phyloP scores from a whole-genome alignment of 2,888 invertebrate genomes.

The Micoletzkya japonica region DNA sequence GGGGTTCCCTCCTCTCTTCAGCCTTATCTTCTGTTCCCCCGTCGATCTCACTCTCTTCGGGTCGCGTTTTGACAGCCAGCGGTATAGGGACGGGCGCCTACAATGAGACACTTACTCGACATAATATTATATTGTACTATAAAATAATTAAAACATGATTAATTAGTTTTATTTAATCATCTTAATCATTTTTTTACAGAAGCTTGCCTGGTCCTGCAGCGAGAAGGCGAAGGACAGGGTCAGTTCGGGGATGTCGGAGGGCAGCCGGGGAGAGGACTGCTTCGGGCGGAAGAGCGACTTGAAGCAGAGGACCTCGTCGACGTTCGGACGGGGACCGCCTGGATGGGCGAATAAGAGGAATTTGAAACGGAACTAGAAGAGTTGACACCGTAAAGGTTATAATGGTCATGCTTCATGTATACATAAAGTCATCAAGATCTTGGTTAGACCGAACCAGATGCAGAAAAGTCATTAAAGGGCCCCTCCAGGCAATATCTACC shows the following conservation, averaged over 20 bases:
- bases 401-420: too few relatives aligned
- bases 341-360: too few relatives aligned
- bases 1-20: conserved; percentile 5
- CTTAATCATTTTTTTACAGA: too few relatives aligned
- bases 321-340: conserved; percentile 66
- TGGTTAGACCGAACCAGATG: too few relatives aligned
- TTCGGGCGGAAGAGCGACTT: conserved; percentile 35
- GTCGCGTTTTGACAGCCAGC: too few relatives aligned
- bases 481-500: too few relatives aligned
- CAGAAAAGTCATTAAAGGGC: too few relatives aligned
- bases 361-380: too few relatives aligned
- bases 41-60: conserved; percentile 8
- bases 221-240: conserved; percentile 24
- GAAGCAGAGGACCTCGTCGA: conserved; percentile 65
- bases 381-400: too few relatives aligned
- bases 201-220: conserved; percentile 3
- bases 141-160: background rate
- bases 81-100: background rate
- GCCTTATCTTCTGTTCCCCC: background rate
- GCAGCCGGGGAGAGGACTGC: background rate
- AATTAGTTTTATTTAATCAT: background rate
- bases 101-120: background rate
- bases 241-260: background rate
- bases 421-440: too few relatives aligned
- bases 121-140: background rate